Percentiles rank a stretch among this genome's conserved stretches.
Conservation (phyloP, 2,113 vertebrate genomes). For the Morone chrysops region DNA sequence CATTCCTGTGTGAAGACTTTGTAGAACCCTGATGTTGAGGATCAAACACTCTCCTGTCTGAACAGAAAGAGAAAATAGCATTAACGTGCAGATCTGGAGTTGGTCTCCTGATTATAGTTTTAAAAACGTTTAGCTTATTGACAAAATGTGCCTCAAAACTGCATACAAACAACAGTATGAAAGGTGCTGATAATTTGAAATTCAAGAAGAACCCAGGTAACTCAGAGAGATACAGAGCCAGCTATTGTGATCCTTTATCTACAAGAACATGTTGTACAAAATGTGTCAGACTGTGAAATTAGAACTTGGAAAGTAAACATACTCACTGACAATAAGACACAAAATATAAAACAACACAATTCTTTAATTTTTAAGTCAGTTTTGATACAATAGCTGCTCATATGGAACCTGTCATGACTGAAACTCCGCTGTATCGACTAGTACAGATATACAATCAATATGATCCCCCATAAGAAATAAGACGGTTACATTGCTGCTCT, state of each 20-base stretch:
- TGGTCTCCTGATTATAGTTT: not conserved
- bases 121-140: not conserved
- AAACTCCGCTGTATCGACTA: not conserved
- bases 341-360: not conserved
- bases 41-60: not conserved
- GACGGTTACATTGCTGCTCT: not conserved
- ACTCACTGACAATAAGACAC: not conserved
- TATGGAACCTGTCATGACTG: not conserved
- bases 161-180: not conserved
- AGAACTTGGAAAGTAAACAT: not conserved
- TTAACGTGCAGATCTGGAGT: not conserved
- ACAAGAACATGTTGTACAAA: not conserved
- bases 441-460: not conserved
- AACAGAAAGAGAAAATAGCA: not conserved
- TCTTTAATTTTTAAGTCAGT: not conserved
- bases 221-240: not conserved
- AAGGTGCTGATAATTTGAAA: not conserved
- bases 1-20: not conserved
- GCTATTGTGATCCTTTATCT: not conserved
- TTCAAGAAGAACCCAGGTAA: not conserved
- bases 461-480: not conserved
- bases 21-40: not conserved
- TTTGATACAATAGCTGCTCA: not conserved
- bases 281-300: conserved; percentile 7
- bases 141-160: not conserved